phyloP scores from a whole-genome alignment of 2,113 vertebrate species.

The Empidonax alnorum region DNA sequence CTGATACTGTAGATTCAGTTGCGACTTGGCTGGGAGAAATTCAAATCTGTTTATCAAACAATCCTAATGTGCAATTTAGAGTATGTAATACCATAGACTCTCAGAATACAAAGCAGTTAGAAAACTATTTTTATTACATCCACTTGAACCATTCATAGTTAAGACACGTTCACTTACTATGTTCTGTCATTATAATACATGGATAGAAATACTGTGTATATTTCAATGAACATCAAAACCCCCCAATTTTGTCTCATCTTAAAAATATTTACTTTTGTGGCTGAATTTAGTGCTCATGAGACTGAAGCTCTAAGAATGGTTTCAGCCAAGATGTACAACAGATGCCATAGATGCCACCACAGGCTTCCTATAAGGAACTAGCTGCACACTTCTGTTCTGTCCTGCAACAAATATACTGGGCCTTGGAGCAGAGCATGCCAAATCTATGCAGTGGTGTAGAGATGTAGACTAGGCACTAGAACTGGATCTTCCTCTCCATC shows the following conservation, averaged over 20 bases:
- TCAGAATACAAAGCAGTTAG: constrained; percentile 81
- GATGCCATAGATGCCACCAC: constrained; percentile 42
- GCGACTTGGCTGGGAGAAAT: constrained; percentile 31
- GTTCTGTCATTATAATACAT: constrained; percentile 80
- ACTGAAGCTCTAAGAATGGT: constrained; percentile 58
- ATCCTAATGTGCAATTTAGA: constrained; percentile 79
- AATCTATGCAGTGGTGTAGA: constrained; percentile 19
- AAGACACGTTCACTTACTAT: constrained; percentile 82
- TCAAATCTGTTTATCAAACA: constrained; percentile 78
- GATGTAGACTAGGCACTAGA: constrained; percentile 46
- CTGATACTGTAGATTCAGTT: constrained; percentile 71
- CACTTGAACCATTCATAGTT: constrained; percentile 79
- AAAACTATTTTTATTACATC: constrained; percentile 82
- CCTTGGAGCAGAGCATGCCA: constrained; percentile 37
- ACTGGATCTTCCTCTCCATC: constrained; percentile 37
- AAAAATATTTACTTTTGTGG: constrained; percentile 77
- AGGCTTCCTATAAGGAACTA: constrained; percentile 53
- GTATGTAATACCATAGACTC: constrained; percentile 75
- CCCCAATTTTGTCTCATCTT: constrained; percentile 56
- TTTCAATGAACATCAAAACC: constrained; percentile 76
- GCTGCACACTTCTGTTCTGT: constrained; percentile 8
- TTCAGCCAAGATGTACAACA: constrained; percentile 53
- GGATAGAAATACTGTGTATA: constrained; percentile 79
- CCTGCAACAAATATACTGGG: constrained; percentile 6
- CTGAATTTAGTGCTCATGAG: constrained; percentile 73